Base-by-base conservation (phyloP, 2,797 vertebrate genomes). In the Denticeps clupeoides region DNA sequence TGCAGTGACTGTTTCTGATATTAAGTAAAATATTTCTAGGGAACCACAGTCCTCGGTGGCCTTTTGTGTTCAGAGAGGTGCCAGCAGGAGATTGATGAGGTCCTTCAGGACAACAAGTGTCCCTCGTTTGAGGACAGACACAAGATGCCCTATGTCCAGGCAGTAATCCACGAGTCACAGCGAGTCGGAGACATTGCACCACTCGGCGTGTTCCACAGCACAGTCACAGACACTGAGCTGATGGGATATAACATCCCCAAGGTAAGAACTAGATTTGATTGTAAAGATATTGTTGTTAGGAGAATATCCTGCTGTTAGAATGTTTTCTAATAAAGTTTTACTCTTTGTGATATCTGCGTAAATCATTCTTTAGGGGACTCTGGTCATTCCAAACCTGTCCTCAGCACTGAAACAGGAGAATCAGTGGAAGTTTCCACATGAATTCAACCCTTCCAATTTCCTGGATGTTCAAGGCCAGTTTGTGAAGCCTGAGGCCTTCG, bases 241-340 rank as follows among this genome's bases (percentile, higher is more conserved):
- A 79, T 74, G 72, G 84, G 80, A 48, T 84, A 77, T 59, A 68
- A 67, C 15, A 79, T 87, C 47, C 85, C 85, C 7, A 80, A 69
- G 73, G 82, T 82, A 54, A 65, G 22, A 3, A n/a, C n/a, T n/a
- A n/a, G n/a, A n/a, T n/a, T n/a, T n/a, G n/a, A n/a, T n/a, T n/a
- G 21, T 21, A 12, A 31, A 37, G 31, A 26, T 11, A 8, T 7
- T n/a, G n/a, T n/a, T n/a, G n/a, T n/a, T n/a, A n/a, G n/a, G n/a
- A n/a, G n/a, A n/a, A n/a, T n/a, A n/a, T n/a, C n/a, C n/a, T n/a
- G n/a, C n/a, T n/a, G n/a, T n/a, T n/a, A n/a, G n/a, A n/a, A n/a
- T n/a, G n/a, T n/a, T n/a, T n/a, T n/a, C 21, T 11, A 45, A 40
- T 0, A 6, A 2, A 3, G 33, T 1, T 23, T n/a, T 29, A 25